phyloP scores from a whole-genome alignment of 2,797 vertebrate genomes.

The Anolis apletophallus region DNA sequence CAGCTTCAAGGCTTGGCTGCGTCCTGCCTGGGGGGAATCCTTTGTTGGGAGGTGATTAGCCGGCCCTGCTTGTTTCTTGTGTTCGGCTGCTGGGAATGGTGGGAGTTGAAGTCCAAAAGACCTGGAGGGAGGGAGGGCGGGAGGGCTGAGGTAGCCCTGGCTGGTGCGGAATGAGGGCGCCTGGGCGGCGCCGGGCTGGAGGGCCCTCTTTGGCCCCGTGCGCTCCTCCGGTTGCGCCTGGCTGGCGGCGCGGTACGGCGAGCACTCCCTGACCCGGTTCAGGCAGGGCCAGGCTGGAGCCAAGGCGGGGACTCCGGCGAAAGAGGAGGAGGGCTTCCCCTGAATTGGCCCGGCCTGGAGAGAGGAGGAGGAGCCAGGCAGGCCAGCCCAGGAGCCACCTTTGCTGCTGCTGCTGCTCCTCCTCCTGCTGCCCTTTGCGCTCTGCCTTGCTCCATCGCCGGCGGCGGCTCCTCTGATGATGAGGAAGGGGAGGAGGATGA shows the following conservation, averaged over 20 bases:
- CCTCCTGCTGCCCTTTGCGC: background rate
- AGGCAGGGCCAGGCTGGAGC: background rate
- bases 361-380: too few species aligned
- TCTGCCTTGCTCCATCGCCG: slow-evolving; percentile 3
- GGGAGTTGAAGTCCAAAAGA: too few species aligned
- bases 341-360: too few species aligned
- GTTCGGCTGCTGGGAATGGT: too few species aligned
- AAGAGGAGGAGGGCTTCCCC: too few species aligned
- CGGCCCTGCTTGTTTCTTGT: too few species aligned
- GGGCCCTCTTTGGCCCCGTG: background rate
- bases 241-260: background rate
- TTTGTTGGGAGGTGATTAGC: too few species aligned
- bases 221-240: background rate
- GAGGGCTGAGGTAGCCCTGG: background rate
- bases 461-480: slow-evolving; percentile 12
- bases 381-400: background rate
- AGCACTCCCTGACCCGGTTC: background rate
- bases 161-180: too few species aligned
- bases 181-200: too few species aligned
- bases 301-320: background rate
- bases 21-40: too few species aligned
- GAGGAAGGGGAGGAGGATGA: background rate
- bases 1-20: too few species aligned
- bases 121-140: too few species aligned
- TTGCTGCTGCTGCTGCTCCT: background rate